phyloP scores from a whole-genome alignment of 2,888 invertebrate genomes.

The Cosmorhoe ocellata region DNA sequence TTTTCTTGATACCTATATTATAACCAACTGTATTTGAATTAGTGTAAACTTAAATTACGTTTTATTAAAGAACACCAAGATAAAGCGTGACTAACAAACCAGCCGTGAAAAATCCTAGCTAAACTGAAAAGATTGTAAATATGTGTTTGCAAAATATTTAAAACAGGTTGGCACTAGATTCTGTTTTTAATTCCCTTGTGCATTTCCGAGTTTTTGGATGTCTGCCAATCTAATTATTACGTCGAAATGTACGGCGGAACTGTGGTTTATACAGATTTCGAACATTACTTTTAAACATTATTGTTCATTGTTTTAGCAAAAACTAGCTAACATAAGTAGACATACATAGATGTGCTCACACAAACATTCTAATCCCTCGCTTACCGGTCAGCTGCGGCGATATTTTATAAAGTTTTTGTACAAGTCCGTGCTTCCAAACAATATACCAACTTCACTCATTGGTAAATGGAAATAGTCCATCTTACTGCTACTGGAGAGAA shows the following conservation, averaged over 20 bases:
- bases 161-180: slow-evolving; percentile 3
- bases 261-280: slow-evolving; percentile 27
- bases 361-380: neutral
- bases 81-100: no score
- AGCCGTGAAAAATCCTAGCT: no score
- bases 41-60: no score
- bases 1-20: no score
- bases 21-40: no score
- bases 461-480: no score
- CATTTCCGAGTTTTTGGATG: slow-evolving; percentile 41
- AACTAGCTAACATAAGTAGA: neutral
- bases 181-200: slow-evolving; percentile 13
- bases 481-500: no score
- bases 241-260: slow-evolving; percentile 35
- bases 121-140: slow-evolving; percentile 1
- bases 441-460: no score
- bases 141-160: slow-evolving; percentile 14
- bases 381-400: neutral
- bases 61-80: no score
- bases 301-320: slow-evolving; percentile 12
- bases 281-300: slow-evolving; percentile 13
- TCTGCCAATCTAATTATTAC: slow-evolving; percentile 49
- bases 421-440: no score
- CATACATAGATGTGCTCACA: neutral
- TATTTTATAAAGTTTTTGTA: no score